Evolutionary conservation across 2,888 invertebrate genomes (phyloP).

Genomic region (Drosophila ustulata): DNA sequence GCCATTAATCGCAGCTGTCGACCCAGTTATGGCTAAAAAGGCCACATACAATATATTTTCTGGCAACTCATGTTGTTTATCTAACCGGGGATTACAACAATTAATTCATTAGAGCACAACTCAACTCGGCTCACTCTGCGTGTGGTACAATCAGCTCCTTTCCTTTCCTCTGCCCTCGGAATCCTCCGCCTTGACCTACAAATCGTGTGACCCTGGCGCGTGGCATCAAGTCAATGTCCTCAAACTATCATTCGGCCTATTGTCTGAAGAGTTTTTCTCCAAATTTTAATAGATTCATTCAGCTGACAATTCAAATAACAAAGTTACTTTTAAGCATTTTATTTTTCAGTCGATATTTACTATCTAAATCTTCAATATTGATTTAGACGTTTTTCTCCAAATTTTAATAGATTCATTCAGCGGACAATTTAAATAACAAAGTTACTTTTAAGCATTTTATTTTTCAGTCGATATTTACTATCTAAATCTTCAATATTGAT

Average conservation of each 20-base stretch:
- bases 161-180: neutral
- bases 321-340: neutral
- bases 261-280: constrained; percentile 39
- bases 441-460: neutral
- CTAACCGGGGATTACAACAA: constrained; percentile 62
- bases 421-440: neutral
- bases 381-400: constrained; percentile 20
- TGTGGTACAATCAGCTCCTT: neutral
- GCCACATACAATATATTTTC: constrained; percentile 47
- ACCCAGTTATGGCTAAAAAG: constrained; percentile 43
- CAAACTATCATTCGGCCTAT: constrained; percentile 4
- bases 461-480: neutral
- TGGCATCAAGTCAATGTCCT: constrained; percentile 21
- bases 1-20: constrained; percentile 57
- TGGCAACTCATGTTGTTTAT: constrained; percentile 63
- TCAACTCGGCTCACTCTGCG: constrained; percentile 7
- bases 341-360: neutral
- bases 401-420: constrained; percentile 2
- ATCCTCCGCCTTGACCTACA: constrained; percentile 46
- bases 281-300: constrained; percentile 5
- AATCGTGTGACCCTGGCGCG: constrained; percentile 40
- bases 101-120: constrained; percentile 62
- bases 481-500: neutral
- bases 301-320: neutral
- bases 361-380: neutral